Conservation (phyloP, 2,888 invertebrate genomes). For the Patella pellucida region DNA sequence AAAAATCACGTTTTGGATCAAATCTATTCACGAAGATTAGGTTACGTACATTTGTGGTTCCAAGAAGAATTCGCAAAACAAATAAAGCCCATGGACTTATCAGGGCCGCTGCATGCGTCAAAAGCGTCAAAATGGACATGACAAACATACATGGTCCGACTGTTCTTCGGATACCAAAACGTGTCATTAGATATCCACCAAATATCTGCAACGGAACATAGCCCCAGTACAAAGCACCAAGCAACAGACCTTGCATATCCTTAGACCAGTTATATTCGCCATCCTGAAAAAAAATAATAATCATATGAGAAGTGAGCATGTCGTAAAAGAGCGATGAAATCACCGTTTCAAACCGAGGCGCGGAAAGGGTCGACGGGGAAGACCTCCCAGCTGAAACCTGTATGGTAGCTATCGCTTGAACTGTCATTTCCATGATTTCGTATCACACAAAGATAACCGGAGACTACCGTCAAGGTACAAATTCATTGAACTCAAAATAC, state of each 20-base stretch:
- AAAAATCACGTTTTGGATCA: no score
- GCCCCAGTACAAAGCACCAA: slow-evolving; percentile 76
- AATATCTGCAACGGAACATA: slow-evolving; percentile 69
- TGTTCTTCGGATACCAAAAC: slow-evolving; percentile 59
- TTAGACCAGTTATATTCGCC: slow-evolving; percentile 75
- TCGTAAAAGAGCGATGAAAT: no score
- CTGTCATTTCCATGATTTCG: neutral
- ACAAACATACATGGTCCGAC: slow-evolving; percentile 56
- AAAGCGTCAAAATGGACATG: slow-evolving; percentile 43
- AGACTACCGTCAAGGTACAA: no score
- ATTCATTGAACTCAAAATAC: no score
- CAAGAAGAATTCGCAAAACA: slow-evolving; percentile 45
- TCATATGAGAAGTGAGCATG: no score
- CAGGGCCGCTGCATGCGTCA: slow-evolving; percentile 50
- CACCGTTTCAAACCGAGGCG: no score
- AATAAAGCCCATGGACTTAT: slow-evolving; percentile 43
- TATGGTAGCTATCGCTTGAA: neutral
- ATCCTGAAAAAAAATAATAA: slow-evolving; percentile 34
- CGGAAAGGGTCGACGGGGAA: no score
- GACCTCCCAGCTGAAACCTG: no score
- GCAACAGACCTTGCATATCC: slow-evolving; percentile 73
- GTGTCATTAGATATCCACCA: slow-evolving; percentile 46
- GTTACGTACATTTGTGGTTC: slow-evolving; percentile 51
- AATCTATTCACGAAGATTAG: neutral
- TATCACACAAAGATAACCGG: no score